Evolutionary conservation across 2,888 invertebrate species (phyloP).

Genomic region (Mesorhabditis belari): DNA sequence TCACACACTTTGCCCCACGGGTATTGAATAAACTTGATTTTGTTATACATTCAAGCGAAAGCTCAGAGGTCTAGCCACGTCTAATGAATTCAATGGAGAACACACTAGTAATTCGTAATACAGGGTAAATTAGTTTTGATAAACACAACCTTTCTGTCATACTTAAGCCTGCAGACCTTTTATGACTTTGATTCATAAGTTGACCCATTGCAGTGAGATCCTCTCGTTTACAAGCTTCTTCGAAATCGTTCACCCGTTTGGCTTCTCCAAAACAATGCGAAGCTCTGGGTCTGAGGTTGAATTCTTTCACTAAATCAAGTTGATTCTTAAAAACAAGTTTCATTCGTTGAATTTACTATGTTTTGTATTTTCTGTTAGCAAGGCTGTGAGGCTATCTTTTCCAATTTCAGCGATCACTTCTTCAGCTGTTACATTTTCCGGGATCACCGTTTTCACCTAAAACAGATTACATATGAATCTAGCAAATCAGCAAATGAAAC

Average conservation of each 20-base stretch:
- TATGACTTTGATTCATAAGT: conserved; percentile 82
- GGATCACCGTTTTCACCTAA: conserved; percentile 12
- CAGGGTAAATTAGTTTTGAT: no score
- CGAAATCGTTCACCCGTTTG: conserved; percentile 72
- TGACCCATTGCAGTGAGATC: conserved; percentile 60
- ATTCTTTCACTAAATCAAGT: conserved; percentile 49
- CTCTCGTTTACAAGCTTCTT: conserved; percentile 60
- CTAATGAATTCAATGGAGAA: no score
- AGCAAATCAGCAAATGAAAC: no score
- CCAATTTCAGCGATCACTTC: conserved; percentile 17
- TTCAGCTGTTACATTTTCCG: conserved; percentile 10
- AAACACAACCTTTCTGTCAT: no score
- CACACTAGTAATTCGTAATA: no score
- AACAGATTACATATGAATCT: no score
- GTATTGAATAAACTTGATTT: no score
- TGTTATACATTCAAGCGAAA: no score
- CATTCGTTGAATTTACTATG: conserved; percentile 13
- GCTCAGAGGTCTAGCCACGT: no score
- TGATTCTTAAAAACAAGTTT: no score
- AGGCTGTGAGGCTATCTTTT: conserved; percentile 13
- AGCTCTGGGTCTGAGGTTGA: conserved; percentile 75
- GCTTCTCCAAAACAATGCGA: conserved; percentile 80
- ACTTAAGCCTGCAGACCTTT: conserved; percentile 63
- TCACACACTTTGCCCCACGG: no score
- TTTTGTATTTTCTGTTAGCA: conserved; percentile 22